Conservation (phyloP, 2,888 invertebrate species). For the Mythimna pallens region DNA sequence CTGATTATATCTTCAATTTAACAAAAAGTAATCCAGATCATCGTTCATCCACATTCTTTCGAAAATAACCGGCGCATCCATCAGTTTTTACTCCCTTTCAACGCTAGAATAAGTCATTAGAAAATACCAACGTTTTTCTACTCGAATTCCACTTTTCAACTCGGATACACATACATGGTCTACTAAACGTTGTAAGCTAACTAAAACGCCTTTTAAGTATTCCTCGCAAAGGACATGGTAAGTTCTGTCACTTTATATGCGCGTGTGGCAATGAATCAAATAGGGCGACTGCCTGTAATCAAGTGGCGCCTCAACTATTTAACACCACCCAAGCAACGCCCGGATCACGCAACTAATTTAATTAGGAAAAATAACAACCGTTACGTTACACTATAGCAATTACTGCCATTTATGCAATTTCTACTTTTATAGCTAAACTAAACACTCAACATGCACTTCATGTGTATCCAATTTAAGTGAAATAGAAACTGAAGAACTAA, state of each 20-base stretch:
- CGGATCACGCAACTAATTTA: conserved; percentile 59
- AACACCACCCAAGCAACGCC: conserved; percentile 44
- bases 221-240: conserved; percentile 50
- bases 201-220: conserved; percentile 57
- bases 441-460: conserved; percentile 21
- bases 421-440: conserved; percentile 22
- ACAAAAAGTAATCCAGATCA: conserved; percentile 18
- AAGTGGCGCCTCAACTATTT: conserved; percentile 58
- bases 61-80: conserved; percentile 19
- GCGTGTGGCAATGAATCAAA: conserved; percentile 55
- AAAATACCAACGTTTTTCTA: conserved; percentile 51
- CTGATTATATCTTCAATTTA: not conserved
- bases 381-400: conserved; percentile 29
- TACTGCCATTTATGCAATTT: conserved; percentile 39
- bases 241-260: conserved; percentile 49
- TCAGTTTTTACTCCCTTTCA: conserved; percentile 37
- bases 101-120: conserved; percentile 55
- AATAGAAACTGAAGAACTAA: conserved; percentile 33
- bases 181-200: conserved; percentile 33
- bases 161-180: conserved; percentile 50
- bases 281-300: conserved; percentile 48
- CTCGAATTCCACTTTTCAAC: conserved; percentile 47
- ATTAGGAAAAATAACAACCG: conserved; percentile 53
- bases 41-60: conserved; percentile 26
- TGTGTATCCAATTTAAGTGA: conserved; percentile 25